These are phyloP conservation scores for Nyctereutes procyonoides DNA, from an alignment of 2,113 vertebrate species.

Conservation along the genomic window DNA sequence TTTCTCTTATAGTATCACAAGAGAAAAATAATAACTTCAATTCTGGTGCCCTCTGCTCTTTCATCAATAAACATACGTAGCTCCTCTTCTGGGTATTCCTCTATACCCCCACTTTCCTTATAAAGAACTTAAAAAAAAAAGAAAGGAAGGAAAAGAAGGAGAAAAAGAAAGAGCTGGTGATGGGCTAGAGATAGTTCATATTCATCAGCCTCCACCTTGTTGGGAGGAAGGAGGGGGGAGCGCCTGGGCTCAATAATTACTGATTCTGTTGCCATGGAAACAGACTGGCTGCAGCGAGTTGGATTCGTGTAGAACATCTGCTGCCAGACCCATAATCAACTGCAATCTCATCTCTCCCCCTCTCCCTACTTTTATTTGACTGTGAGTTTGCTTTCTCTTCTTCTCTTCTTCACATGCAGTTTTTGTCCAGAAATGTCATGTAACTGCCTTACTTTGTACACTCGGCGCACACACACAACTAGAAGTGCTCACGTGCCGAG, in stretches of 20 bases:
- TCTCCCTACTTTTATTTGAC: slow-evolving; percentile 79
- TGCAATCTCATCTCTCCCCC: slow-evolving; percentile 83
- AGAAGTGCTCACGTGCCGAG: neutral
- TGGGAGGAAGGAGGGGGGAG: slow-evolving; percentile 81
- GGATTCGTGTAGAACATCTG: slow-evolving; percentile 93
- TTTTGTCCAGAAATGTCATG: slow-evolving; percentile 27
- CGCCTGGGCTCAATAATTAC: slow-evolving; percentile 92
- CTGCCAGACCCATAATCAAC: slow-evolving; percentile 90
- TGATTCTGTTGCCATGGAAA: slow-evolving; percentile 97
- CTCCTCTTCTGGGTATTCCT: neutral
- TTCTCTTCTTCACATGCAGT: slow-evolving; percentile 27
- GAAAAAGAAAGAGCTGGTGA: slow-evolving; percentile 1
- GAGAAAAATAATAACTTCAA: slow-evolving; percentile 38
- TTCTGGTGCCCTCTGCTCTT: neutral
- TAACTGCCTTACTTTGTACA: neutral
- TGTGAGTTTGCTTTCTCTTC: slow-evolving; percentile 80
- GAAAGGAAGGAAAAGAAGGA: neutral
- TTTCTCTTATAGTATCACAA: slow-evolving; percentile 74
- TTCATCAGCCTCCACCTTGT: slow-evolving; percentile 89
- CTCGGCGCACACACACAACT: neutral
- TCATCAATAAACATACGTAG: neutral
- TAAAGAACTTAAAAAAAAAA: neutral
- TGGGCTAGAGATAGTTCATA: slow-evolving; percentile 77
- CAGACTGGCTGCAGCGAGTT: slow-evolving; percentile 94
- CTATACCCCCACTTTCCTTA: neutral